Conservation (phyloP, 2,797 vertebrate genomes). For the Hydrolagus colliei region DNA sequence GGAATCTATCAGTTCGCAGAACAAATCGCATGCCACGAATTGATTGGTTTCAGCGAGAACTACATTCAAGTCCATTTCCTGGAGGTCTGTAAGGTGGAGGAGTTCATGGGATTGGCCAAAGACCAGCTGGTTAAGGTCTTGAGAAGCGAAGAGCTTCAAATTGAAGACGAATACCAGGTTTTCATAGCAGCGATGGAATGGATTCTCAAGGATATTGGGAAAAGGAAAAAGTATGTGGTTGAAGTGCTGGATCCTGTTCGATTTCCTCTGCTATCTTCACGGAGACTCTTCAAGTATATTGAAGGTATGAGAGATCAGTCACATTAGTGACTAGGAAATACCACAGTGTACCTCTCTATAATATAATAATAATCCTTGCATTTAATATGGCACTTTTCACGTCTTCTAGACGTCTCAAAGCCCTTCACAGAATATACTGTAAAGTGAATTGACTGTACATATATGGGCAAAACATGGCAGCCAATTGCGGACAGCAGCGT, state of each 20-base stretch:
- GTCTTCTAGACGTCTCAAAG: too few relatives aligned
- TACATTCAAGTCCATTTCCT: constrained; percentile 90
- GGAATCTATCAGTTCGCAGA: constrained; percentile 93
- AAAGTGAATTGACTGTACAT: too few relatives aligned
- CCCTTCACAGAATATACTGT: too few relatives aligned
- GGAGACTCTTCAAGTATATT: constrained; percentile 87
- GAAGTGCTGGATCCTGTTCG: constrained; percentile 87
- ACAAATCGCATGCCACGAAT: constrained; percentile 80
- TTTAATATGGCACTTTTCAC: too few relatives aligned
- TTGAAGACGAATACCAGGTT: constrained; percentile 95
- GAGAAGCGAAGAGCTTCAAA: constrained; percentile 85
- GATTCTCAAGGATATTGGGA: constrained; percentile 78
- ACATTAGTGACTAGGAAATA: too few relatives aligned
- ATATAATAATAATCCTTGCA: too few relatives aligned
- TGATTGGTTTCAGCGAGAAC: constrained; percentile 85
- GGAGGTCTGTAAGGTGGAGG: constrained; percentile 73
- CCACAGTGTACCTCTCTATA: too few relatives aligned
- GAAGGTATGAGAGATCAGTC: constrained; percentile 64
- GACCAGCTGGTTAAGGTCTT: constrained; percentile 83
- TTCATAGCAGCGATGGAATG: constrained; percentile 88
- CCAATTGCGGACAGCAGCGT: too few relatives aligned
- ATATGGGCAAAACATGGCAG: too few relatives aligned
- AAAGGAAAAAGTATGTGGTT: constrained; percentile 80
- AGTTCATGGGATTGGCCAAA: constrained; percentile 78
- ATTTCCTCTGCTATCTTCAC: constrained; percentile 84